Conservation (phyloP, 2,888 invertebrate species). For the Hypena proboscidalis region DNA sequence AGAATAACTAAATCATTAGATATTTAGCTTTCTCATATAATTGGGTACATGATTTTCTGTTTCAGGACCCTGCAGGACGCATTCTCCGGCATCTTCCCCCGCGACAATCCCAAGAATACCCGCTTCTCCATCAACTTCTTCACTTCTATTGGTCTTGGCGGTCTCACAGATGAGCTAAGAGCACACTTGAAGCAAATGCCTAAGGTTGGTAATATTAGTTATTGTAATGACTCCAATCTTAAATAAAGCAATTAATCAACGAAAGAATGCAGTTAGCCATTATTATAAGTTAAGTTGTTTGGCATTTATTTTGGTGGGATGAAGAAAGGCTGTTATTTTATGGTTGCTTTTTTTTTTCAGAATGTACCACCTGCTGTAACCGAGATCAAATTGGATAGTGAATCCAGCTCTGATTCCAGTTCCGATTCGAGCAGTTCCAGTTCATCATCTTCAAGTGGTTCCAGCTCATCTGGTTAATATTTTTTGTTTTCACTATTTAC, state of each 20-base stretch:
- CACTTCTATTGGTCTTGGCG: slow-evolving; percentile 98
- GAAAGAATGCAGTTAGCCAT: too few relatives aligned
- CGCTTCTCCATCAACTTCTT: slow-evolving; percentile 99
- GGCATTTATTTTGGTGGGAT: too few relatives aligned
- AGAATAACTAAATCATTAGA: slow-evolving; percentile 9
- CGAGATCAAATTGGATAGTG: slow-evolving; percentile 70
- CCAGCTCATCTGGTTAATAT: slow-evolving; percentile 71
- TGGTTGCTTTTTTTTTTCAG: slow-evolving; percentile 52
- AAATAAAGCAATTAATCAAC: too few relatives aligned
- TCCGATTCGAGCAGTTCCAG: slow-evolving; percentile 62
- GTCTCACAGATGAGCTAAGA: slow-evolving; percentile 96
- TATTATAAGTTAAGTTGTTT: too few relatives aligned
- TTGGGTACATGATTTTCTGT: slow-evolving; percentile 42
- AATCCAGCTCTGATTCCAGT: slow-evolving; percentile 68
- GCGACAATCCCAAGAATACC: slow-evolving; percentile 98
- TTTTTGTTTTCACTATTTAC: too few relatives aligned
- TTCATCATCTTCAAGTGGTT: slow-evolving; percentile 67
- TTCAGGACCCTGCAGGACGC: slow-evolving; percentile 92
- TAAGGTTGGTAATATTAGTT: slow-evolving; percentile 69
- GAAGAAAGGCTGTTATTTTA: too few relatives aligned
- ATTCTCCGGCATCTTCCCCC: slow-evolving; percentile 96
- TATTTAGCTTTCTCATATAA: slow-evolving; percentile 24
- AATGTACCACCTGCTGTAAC: slow-evolving; percentile 70
- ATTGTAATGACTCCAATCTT: not conserved
- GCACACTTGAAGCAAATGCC: slow-evolving; percentile 94